A percentile compares a stretch with the other conserved stretches of the same genome.
Conservation (phyloP, 2,113 vertebrate species). For the Anseranas semipalmata region DNA sequence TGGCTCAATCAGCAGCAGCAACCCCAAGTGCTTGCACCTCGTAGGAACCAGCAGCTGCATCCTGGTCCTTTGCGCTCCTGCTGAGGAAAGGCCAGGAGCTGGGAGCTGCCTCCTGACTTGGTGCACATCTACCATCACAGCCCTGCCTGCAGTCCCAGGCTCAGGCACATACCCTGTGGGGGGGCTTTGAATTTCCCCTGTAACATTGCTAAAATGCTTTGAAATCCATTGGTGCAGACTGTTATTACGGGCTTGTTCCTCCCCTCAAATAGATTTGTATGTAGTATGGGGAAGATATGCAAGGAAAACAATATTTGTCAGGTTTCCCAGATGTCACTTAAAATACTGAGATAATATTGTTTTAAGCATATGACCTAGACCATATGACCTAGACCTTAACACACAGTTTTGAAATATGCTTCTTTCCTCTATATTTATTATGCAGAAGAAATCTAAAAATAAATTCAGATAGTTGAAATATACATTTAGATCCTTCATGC, state of each 20-base stretch:
- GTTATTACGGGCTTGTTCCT: background rate
- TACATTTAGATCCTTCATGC: background rate
- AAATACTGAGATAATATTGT: background rate
- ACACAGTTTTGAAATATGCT: background rate
- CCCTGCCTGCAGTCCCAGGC: background rate
- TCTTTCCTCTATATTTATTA: background rate
- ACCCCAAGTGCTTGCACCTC: fast-evolving
- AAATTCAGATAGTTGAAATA: background rate
- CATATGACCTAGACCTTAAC: background rate
- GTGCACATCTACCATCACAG: background rate
- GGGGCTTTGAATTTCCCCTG: background rate
- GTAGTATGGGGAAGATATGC: background rate
- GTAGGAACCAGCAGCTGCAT: fast-evolving
- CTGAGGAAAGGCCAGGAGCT: background rate
- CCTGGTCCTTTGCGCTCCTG: background rate
- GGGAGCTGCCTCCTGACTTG: background rate
- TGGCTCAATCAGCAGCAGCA: background rate
- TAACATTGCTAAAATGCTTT: background rate
- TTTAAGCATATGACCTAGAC: background rate
- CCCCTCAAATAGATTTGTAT: background rate
- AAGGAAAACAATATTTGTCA: background rate
- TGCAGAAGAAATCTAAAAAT: background rate
- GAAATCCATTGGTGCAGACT: background rate
- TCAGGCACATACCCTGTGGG: background rate
- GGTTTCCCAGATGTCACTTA: background rate